Conservation (phyloP, 2,797 vertebrate species). For the Melanotaenia maccullochi region DNA sequence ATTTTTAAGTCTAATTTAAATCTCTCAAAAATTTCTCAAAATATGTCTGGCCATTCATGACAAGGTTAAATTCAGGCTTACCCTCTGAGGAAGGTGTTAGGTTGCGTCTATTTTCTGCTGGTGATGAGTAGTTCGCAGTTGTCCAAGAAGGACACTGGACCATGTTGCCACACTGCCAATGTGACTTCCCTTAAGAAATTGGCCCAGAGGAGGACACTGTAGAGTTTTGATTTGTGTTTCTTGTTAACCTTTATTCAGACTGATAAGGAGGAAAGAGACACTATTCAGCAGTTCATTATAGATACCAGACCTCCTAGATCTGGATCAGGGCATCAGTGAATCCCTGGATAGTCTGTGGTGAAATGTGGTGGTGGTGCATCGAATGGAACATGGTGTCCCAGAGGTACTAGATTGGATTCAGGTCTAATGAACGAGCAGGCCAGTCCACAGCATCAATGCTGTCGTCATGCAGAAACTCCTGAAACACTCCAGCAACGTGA, state of each 20-base stretch:
- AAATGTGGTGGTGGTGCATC: no score
- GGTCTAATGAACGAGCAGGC: no score
- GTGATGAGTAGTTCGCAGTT: slow-evolving; percentile 79
- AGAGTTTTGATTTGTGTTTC: slow-evolving; percentile 25
- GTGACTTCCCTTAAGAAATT: slow-evolving; percentile 49
- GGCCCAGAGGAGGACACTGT: slow-evolving; percentile 24
- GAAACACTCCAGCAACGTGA: no score
- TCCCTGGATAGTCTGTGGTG: no score
- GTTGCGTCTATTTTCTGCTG: slow-evolving; percentile 85
- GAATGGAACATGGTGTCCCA: no score
- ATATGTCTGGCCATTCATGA: slow-evolving; percentile 46
- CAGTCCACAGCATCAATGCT: no score
- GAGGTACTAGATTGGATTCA: no score
- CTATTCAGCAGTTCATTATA: not conserved
- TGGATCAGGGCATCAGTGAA: no score
- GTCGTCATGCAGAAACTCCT: no score
- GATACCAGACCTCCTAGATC: not conserved
- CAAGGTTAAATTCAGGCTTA: slow-evolving; percentile 55
- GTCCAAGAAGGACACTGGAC: slow-evolving; percentile 56
- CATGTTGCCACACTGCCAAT: slow-evolving; percentile 31
- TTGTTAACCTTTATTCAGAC: slow-evolving; percentile 22
- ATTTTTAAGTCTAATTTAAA: slow-evolving; percentile 38
- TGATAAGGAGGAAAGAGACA: not conserved
- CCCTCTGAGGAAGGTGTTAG: slow-evolving; percentile 64
- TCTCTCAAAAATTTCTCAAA: slow-evolving; percentile 23